Evolutionary conservation across 1,140 invertebrate species (phyloP).

Genomic region (Limonius californicus): DNA sequence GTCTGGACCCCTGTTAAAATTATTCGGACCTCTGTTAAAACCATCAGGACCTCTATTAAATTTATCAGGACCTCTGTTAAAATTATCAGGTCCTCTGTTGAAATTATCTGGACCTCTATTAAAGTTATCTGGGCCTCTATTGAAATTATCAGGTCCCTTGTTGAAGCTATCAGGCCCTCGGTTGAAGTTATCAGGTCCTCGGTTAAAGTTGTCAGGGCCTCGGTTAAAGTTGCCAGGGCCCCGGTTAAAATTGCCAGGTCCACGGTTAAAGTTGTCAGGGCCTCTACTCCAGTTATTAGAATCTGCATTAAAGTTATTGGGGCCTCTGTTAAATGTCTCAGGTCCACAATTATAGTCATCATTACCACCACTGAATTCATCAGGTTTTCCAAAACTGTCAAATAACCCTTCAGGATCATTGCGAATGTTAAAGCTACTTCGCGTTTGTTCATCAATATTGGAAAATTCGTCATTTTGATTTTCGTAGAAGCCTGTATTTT

Average conservation of each 20-base stretch:
- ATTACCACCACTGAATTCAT: slow-evolving; percentile 2
- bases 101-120: slow-evolving; percentile 20
- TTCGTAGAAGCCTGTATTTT: neutral
- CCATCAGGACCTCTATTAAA: slow-evolving; percentile 6
- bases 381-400: no score
- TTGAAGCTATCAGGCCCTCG: neutral
- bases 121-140: neutral
- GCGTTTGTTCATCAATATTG: slow-evolving; percentile 36
- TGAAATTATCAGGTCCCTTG: slow-evolving; percentile 11
- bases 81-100: slow-evolving; percentile 5
- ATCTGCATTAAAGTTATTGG: neutral
- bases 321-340: neutral
- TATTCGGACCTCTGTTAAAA: neutral
- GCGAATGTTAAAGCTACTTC: slow-evolving; percentile 33
- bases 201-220: neutral
- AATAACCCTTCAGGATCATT: neutral
- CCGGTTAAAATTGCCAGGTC: slow-evolving; percentile 9
- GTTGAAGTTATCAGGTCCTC: slow-evolving; percentile 4
- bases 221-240: slow-evolving; percentile 1
- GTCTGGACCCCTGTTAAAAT: neutral
- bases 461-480: neutral
- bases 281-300: neutral
- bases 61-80: neutral
- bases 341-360: slow-evolving; percentile 4
- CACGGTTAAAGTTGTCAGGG: slow-evolving; percentile 22